Evolutionary conservation across 1,140 invertebrate species (phyloP), one percentile per base, ranked within the genome.

Genomic region (Dinothrombium tinctorium): DNA sequence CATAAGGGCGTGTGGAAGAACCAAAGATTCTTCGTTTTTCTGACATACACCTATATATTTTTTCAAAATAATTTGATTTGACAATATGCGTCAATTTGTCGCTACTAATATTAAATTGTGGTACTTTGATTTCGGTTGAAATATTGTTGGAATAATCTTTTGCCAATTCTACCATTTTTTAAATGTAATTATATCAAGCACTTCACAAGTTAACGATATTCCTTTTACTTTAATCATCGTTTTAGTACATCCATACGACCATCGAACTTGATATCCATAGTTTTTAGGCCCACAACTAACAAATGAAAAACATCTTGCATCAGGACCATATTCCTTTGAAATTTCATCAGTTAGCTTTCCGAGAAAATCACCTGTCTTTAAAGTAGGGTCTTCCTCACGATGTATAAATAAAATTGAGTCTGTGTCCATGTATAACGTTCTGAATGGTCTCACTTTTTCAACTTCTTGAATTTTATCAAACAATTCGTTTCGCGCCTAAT

Each of bases 261-360:
- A n/a, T 8, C n/a, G 26, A 8, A 41, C 19, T 38, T 41, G 11
- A 19, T 41, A 41, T 6, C 12, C 39, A 37, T 41, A 41, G 19
- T 41, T 41, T 37, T 41, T 41, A 7, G 39, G 39, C 6, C 39
- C 39, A 8, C 7, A 7, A 28, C 7, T 8, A 28, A n/a, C n/a
- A n/a, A 28, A 28, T n/a, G 7, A 8, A 7, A 8, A 8, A n/a
- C 26, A 28, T 28, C n/a, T n/a, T 28, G 26, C 26, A 8, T n/a
- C 26, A 8, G 7, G 7, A 8, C 26, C 26, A 28, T 28, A 28
- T n/a, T n/a, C 26, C 7, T 8, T n/a, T 29, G 28, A 14, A 14
- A 35, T 7, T 15, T 35, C 33, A 35, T 35, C 33, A 14, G 33
- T 15, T 15, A 35, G 33, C 15, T 35, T 19, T 9, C 33, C 33